Evolutionary conservation across 2,797 vertebrate genomes (phyloP).

Genomic region (Cuniculus paca): DNA sequence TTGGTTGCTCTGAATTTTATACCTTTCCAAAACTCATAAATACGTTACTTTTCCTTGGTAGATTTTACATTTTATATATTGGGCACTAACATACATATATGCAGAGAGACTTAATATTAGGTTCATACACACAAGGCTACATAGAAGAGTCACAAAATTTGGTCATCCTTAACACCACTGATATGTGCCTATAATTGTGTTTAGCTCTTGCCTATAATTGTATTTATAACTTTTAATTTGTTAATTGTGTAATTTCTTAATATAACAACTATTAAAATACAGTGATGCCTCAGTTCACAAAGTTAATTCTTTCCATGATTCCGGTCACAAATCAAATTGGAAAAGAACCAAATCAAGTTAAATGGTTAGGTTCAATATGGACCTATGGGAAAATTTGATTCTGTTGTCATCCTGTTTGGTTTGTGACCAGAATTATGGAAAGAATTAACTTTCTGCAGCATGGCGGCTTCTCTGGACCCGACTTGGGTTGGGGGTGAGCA

Average conservation of each 20-base stretch:
- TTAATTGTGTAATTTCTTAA: background rate
- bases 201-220: too few relatives aligned
- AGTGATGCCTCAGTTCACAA: background rate
- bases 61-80: background rate
- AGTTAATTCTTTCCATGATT: background rate
- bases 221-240: conserved; percentile 14
- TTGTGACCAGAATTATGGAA: background rate
- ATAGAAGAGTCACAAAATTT: conserved; percentile 14
- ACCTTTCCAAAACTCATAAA: background rate
- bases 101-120: background rate
- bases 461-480: too few relatives aligned
- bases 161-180: background rate
- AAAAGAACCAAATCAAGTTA: background rate
- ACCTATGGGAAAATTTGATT: background rate
- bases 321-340: background rate
- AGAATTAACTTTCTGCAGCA: too few relatives aligned
- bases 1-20: background rate
- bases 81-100: background rate
- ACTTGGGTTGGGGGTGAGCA: too few relatives aligned
- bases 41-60: background rate
- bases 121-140: background rate
- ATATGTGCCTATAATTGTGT: background rate
- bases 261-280: background rate
- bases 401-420: background rate
- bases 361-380: background rate